Evolutionary conservation across 53 echinoderm and acorn worm genomes (phyloP), one percentile per base, ranked within the genome.

Genomic region (Henricia sp.): DNA sequence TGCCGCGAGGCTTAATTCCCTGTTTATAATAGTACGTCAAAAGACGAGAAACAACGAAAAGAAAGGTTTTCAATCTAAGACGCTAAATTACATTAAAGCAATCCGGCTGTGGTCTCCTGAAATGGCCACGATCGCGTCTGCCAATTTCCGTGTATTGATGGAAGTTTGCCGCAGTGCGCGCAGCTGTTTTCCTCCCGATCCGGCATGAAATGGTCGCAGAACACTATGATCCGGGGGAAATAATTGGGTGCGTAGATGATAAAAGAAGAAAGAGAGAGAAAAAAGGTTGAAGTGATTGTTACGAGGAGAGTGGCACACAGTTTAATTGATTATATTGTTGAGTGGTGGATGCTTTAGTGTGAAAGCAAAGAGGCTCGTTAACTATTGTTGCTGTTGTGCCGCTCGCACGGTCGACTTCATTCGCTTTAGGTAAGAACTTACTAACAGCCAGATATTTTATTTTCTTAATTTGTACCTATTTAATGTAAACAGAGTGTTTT

Each of bases 201-300:
- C 59, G 54, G 68, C 68, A 84, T 84, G 69, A 84, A 56, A 84
- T 84, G 85, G 85, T 63, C 74, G 73, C 72, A 57, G 72, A 74
- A n/a, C 74, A 85, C 74, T 84, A 71, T 71, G 71, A 84, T 71
- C 60, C n/a, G n/a, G 84, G 74, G 74, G 73, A 51, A 85, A 85
- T 85, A 85, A 85, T 85, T 85, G 85, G 74, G 74, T 74, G 63
- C 74, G 72, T 85, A 85, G 74, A 74, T 85, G 85, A 63, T 50
- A 80, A 50, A 80, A 80, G 62, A 33, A 74, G 60, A 74, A 85
- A 85, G 46, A 85, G 25, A 80, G 62, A 33, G 63, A 72, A 74
- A 85, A 85, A 60, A 85, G 25, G 10, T 2, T 5, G 30, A 51
- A 63, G 64, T 62, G 72, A 85, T 73, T 63, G 64, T 50, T 64